Conservation (phyloP, 1,140 invertebrate genomes). For the Archegozetes longisetosus region DNA sequence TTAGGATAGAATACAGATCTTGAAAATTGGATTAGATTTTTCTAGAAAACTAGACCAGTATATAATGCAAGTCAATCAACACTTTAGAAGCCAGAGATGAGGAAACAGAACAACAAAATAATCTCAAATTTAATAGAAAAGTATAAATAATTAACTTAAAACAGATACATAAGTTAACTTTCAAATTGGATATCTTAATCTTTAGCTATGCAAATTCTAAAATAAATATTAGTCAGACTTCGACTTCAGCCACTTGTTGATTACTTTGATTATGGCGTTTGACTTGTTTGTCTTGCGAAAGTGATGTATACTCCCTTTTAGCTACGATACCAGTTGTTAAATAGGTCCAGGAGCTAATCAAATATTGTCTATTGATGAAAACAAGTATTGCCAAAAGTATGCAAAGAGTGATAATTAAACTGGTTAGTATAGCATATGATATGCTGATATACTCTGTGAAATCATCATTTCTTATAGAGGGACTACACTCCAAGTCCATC, state of each 20-base stretch:
- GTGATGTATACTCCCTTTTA: slow-evolving; percentile 1
- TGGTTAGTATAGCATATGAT: neutral
- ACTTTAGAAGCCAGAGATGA: no score
- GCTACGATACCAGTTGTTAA: neutral
- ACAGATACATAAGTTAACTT: no score
- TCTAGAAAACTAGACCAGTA: no score
- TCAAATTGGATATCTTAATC: no score
- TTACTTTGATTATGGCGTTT: neutral
- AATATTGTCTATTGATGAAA: neutral
- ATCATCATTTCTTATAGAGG: neutral
- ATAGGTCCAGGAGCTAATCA: neutral
- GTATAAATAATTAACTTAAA: no score
- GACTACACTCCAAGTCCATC: slow-evolving; percentile 2
- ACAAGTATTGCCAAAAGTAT: neutral
- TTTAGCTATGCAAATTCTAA: no score
- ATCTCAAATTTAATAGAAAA: no score
- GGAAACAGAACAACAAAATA: no score
- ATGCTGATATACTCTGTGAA: neutral
- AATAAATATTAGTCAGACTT: no score
- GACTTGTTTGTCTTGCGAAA: slow-evolving; percentile 2
- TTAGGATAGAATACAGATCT: no score
- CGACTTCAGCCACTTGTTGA: slow-evolving; percentile 5
- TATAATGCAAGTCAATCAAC: no score
- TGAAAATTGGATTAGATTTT: no score
- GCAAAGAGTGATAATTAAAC: neutral